phyloP scores from a whole-genome alignment of 2,113 vertebrate species.

The Epinephelus cyanopodus region DNA sequence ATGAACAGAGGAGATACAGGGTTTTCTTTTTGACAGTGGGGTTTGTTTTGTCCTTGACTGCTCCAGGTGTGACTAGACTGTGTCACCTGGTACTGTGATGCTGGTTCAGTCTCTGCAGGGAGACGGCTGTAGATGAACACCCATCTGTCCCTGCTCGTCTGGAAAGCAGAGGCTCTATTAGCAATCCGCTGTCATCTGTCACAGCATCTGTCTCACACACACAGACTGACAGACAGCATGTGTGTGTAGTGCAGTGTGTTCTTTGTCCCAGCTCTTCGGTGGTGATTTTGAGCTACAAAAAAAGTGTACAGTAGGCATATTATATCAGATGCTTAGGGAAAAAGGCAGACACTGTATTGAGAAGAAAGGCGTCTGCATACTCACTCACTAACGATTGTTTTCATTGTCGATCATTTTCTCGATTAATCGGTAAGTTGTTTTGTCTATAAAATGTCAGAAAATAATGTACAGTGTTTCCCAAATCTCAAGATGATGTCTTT shows the following conservation, averaged over 20 bases:
- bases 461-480: too few relatives aligned
- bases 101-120: constrained; percentile 8
- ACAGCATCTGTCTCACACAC: constrained; percentile 36
- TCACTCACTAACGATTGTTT: too few relatives aligned
- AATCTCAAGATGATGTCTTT: too few relatives aligned
- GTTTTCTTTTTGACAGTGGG: neutral
- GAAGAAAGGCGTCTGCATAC: too few relatives aligned
- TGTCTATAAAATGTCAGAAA: too few relatives aligned
- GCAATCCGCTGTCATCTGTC: constrained; percentile 54
- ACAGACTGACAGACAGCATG: constrained; percentile 5
- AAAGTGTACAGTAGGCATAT: neutral
- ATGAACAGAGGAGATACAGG: neutral
- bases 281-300: neutral
- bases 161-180: constrained; percentile 38
- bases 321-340: neutral
- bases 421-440: too few relatives aligned
- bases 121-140: constrained; percentile 28
- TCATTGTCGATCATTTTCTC: too few relatives aligned
- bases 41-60: neutral
- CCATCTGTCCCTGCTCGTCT: constrained; percentile 47
- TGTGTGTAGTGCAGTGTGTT: neutral
- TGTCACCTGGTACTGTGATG: neutral
- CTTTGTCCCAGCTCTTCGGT: neutral
- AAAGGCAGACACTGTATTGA: neutral
- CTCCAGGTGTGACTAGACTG: constrained; percentile 16